Evolutionary conservation across 2,888 invertebrate species (phyloP), one percentile per base, ranked within the genome.

Genomic region (Sturmia bella): DNA sequence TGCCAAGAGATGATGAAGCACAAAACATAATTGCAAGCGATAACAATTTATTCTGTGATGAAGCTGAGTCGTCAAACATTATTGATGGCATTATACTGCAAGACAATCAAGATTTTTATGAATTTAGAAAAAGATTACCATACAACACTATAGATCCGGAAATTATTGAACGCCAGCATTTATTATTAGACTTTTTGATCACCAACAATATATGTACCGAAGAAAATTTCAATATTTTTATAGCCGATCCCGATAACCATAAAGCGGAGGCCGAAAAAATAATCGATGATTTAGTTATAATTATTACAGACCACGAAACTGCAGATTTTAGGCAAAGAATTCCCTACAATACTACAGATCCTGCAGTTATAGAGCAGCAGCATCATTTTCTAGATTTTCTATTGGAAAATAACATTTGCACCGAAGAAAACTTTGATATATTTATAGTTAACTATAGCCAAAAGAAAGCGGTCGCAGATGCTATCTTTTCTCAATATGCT

Each of bases 141-240:
- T 90, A 87, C 75, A 87, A 89, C 43, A 91, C 91, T 2, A 78
- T 72, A 1, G 88, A 91, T 85, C 88, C 89, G 0, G 85, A 86
- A 19, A 61, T 86, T 3, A 88, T 90, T 2, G 89, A 91, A 59
- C 89, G 89, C 32, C 91, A 91, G 76, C 78, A 88, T 54, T 82
- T 89, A 5, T 81, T 91, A 3, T 83, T 91, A 1, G 89, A 91
- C 72, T 90, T 91, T 73, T 83, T 91, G 5, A 90, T 90, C 1
- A 87, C 86, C 27, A 90, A 91, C 72, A 86, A 89, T 75, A 91
- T 91, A 37, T 90, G 91, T 66, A 90, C 87, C 0, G 91, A 91
- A 66, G 84, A 87, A 24, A 90, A 91, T 82, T 91, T 91, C 69
- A 84, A 85, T 7, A 90, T 91, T 19, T 91, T 91, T 57, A 91